Base-by-base conservation (phyloP, 2,888 invertebrate genomes). In the Lasioglossum oenotherae region DNA sequence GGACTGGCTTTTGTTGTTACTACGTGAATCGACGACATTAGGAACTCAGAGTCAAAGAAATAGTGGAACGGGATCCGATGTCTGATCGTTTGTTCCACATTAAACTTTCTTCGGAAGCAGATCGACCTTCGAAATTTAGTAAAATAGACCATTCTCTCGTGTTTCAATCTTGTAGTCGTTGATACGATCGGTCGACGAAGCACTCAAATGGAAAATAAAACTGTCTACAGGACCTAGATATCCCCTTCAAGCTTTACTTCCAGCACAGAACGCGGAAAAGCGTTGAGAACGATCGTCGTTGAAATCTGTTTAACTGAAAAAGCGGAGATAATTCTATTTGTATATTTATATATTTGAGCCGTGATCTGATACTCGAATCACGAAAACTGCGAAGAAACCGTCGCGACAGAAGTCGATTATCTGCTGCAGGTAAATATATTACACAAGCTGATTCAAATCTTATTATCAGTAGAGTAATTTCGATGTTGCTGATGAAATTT, bases 311-410 rank as follows among this genome's bases (percentile, higher is more conserved):
- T n/a, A 57, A 53, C 31, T 41, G 76, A 19, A 49, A 71, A 49
- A 60, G 64, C 53, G 41, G 64, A 64, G 84, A 75, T 86, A 82
- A 82, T 74, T 44, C 78, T 74, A 81, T 35, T 35, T 31, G 31
- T 72, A 75, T 4, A 44, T 44, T 44, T 44, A 44, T 69, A 27
- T 57, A 14, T 77, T 81, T 44, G 67, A 81, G 53, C 49, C 73
- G 72, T 67, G 84, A 88, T 82, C 75, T 41, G n/a, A 35, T 72
- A 74, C 44, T 80, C 38, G 46, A 75, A 87, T 85, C 74, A 69
- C 49, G 77, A 83, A 83, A 82, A 73, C 67, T 73, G 23, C 41
- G 2, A 16, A 27, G 71, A 57, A 57, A 4, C 4, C 57, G n/a
- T n/a, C n/a, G n/a, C 23, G 8, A 1, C 4, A n/a, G n/a, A 4